Conservation (phyloP, 2,113 vertebrate genomes). For the Erinaceus europaeus region DNA sequence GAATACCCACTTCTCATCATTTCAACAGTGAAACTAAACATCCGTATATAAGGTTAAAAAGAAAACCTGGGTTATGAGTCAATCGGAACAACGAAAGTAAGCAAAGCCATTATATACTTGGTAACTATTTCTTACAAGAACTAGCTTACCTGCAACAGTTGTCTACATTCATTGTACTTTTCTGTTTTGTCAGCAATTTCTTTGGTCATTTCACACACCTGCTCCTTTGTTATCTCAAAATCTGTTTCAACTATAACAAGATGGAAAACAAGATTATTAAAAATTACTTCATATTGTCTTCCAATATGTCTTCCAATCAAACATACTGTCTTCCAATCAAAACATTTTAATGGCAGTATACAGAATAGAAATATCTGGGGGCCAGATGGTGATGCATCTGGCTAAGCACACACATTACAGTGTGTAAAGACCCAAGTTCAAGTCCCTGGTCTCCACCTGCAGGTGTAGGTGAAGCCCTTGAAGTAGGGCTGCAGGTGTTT, state of each 20-base stretch:
- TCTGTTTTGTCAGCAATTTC: constrained; percentile 92
- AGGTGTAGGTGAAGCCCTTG: too few species aligned
- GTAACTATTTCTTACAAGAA: constrained; percentile 4
- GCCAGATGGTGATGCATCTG: not conserved
- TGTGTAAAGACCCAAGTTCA: too few species aligned
- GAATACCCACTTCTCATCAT: not conserved
- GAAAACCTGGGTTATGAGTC: not conserved
- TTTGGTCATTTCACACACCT: constrained; percentile 91
- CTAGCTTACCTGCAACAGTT: constrained; percentile 91
- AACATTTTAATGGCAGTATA: too few species aligned
- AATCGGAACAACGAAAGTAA: not conserved
- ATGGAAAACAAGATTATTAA: constrained; percentile 61
- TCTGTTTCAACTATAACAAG: constrained; percentile 85
- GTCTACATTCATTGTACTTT: constrained; percentile 96
- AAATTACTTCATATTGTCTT: constrained; percentile 23
- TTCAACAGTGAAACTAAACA: not conserved
- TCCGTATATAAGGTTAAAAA: not conserved
- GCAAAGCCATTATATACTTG: not conserved
- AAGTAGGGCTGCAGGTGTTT: too few species aligned
- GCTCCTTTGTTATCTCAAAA: constrained; percentile 91
- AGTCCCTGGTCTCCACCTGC: too few species aligned
- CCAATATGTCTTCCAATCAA: too few species aligned
- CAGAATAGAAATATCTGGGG: constrained; percentile 21
- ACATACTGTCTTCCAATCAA: too few species aligned
- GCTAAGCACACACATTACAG: too few species aligned